A percentile compares a stretch with the other conserved stretches of the same genome.
Conservation (phyloP, 2,797 vertebrate genomes). For the Agapornis canus region DNA sequence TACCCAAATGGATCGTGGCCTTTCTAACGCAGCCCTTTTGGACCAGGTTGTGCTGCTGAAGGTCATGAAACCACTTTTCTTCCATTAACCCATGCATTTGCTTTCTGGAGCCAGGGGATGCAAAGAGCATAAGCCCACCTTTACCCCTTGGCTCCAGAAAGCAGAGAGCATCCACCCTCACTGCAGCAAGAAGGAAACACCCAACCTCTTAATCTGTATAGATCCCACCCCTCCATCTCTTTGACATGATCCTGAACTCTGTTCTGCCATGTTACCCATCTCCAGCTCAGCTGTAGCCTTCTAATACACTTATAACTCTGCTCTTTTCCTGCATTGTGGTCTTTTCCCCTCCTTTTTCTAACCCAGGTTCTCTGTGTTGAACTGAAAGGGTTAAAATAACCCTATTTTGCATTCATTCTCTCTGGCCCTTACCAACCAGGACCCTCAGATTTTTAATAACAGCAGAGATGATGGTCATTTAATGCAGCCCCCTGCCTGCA, state of each 20-base stretch:
- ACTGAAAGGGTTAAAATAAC: not conserved
- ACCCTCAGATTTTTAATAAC: conserved; percentile 1
- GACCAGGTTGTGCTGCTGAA: not conserved
- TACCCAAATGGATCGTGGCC: not conserved
- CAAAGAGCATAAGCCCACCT: not conserved
- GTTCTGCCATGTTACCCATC: not conserved
- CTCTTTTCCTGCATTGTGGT: not conserved
- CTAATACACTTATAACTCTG: not conserved
- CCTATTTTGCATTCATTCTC: not conserved
- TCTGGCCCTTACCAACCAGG: not conserved
- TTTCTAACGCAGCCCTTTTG: not conserved
- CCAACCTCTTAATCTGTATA: not conserved
- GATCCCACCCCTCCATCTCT: not conserved
- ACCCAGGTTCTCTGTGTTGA: not conserved
- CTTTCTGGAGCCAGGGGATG: not conserved
- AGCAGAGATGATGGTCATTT: conserved; percentile 17
- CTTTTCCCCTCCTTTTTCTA: not conserved
- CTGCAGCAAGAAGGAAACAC: not conserved
- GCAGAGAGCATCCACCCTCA: not conserved
- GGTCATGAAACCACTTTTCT: not conserved
- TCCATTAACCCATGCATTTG: not conserved
- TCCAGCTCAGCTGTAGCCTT: not conserved
- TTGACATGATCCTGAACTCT: not conserved
- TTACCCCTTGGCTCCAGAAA: not conserved
- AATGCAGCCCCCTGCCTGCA: conserved; percentile 42